Conservation (phyloP, 2,797 vertebrate species). For the Mormyrops attenuatus region DNA sequence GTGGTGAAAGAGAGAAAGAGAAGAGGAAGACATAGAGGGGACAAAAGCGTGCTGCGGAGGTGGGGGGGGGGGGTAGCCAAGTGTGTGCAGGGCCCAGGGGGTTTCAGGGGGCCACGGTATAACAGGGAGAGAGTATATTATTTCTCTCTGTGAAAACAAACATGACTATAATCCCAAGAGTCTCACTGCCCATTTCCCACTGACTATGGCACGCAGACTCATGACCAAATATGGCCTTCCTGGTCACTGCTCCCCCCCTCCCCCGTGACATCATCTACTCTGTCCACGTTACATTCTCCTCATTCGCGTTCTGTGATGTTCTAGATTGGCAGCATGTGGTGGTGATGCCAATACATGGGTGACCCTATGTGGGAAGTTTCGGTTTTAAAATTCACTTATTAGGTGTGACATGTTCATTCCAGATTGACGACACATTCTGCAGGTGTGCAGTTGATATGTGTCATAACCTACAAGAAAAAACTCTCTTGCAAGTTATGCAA, state of each 20-base stretch:
- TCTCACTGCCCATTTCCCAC: slow-evolving; percentile 3
- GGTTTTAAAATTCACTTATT: neutral
- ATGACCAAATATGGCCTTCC: slow-evolving; percentile 24
- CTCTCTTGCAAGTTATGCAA: neutral
- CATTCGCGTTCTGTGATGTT: neutral
- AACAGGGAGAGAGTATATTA: slow-evolving; percentile 44
- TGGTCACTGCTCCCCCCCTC: neutral
- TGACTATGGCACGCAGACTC: neutral
- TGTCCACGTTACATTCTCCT: neutral
- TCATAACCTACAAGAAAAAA: neutral
- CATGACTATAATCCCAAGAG: slow-evolving; percentile 43
- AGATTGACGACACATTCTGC: neutral
- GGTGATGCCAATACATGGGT: neutral
- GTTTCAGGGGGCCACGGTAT: slow-evolving; percentile 33
- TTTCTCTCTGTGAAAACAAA: slow-evolving; percentile 53
- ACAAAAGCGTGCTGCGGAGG: neutral
- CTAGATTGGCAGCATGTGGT: neutral
- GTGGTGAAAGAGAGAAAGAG: neutral
- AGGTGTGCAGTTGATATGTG: neutral
- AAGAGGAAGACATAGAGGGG: neutral
- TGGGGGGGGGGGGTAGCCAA: neutral
- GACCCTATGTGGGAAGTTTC: neutral
- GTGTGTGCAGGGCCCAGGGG: slow-evolving; percentile 13
- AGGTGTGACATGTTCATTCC: neutral
- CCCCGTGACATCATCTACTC: neutral